A percentile compares a stretch with the other conserved stretches of the same genome.
phyloP scores from a whole-genome alignment of 2,888 invertebrate species.

The Drosophila nigritarsus region DNA sequence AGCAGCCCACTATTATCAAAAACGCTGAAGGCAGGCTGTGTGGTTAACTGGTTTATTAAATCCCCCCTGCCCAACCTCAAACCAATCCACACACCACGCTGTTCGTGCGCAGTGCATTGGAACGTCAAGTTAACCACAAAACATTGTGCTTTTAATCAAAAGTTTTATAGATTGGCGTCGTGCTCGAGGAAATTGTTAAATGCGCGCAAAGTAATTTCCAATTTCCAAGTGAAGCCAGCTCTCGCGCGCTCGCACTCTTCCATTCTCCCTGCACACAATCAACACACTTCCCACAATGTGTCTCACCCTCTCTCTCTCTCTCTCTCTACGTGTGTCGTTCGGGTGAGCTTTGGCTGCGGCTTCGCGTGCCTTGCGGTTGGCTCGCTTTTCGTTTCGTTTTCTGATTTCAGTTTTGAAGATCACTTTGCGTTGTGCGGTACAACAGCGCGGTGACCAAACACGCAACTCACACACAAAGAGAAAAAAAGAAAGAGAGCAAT shows the following conservation, averaged over 20 bases:
- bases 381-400: slow-evolving; percentile 26
- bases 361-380: slow-evolving; percentile 43
- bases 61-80: not conserved
- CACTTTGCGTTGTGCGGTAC: slow-evolving; percentile 57
- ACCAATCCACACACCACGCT: slow-evolving; percentile 9
- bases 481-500: slow-evolving; percentile 3
- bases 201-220: slow-evolving; percentile 72
- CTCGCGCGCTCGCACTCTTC: not conserved
- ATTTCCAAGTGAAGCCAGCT: slow-evolving; percentile 21
- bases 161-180: slow-evolving; percentile 76
- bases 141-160: slow-evolving; percentile 72
- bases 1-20: not conserved
- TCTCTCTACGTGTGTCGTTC: not conserved
- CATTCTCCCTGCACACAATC: not conserved
- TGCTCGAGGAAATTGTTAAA: slow-evolving; percentile 68
- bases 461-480: not conserved
- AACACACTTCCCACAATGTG: slow-evolving; percentile 4
- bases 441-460: slow-evolving; percentile 2
- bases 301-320: slow-evolving; percentile 2
- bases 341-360: slow-evolving; percentile 60
- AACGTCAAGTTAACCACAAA: slow-evolving; percentile 57
- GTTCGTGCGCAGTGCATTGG: slow-evolving; percentile 1
- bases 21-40: slow-evolving; percentile 1
- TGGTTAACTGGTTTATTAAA: slow-evolving; percentile 7
- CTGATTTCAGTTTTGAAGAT: slow-evolving; percentile 75